These are phyloP conservation scores for Syritta pipiens DNA, from an alignment of 2,888 invertebrate genomes.

Conservation along the genomic window DNA sequence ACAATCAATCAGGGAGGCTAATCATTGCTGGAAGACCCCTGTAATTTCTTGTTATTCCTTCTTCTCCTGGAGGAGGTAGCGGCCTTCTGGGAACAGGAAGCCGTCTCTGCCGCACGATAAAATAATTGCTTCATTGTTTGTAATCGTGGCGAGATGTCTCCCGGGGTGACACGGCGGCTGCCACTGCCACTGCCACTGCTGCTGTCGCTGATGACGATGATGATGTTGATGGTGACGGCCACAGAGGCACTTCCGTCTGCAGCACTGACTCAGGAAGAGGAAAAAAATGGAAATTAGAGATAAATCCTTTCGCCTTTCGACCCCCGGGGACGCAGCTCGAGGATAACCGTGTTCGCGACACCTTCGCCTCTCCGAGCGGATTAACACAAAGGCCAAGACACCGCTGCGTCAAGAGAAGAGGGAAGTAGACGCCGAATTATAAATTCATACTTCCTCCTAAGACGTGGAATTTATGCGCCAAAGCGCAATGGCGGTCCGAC, in stretches of 20 bases:
- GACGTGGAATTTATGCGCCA: slow-evolving; percentile 56
- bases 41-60: slow-evolving; percentile 15
- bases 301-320: slow-evolving; percentile 54
- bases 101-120: slow-evolving; percentile 27
- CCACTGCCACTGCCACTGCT: slow-evolving; percentile 14
- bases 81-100: background rate
- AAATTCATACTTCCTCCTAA: slow-evolving; percentile 54
- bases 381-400: slow-evolving; percentile 9
- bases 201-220: slow-evolving; percentile 22
- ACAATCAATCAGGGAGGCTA: slow-evolving; percentile 64
- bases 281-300: slow-evolving; percentile 51
- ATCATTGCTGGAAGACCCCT: slow-evolving; percentile 45
- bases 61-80: slow-evolving; percentile 19
- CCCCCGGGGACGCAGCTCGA: slow-evolving; percentile 32
- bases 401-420: background rate
- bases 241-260: slow-evolving; percentile 30
- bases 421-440: slow-evolving; percentile 33
- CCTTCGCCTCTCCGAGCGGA: slow-evolving; percentile 3
- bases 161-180: slow-evolving; percentile 34
- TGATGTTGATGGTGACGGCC: slow-evolving; percentile 32
- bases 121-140: slow-evolving; percentile 59
- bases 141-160: slow-evolving; percentile 48
- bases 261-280: slow-evolving; percentile 4
- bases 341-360: background rate
- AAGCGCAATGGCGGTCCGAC: slow-evolving; percentile 55